Evolutionary conservation across 2,797 vertebrate genomes (phyloP).

Genomic region (Poecilia velifera): DNA sequence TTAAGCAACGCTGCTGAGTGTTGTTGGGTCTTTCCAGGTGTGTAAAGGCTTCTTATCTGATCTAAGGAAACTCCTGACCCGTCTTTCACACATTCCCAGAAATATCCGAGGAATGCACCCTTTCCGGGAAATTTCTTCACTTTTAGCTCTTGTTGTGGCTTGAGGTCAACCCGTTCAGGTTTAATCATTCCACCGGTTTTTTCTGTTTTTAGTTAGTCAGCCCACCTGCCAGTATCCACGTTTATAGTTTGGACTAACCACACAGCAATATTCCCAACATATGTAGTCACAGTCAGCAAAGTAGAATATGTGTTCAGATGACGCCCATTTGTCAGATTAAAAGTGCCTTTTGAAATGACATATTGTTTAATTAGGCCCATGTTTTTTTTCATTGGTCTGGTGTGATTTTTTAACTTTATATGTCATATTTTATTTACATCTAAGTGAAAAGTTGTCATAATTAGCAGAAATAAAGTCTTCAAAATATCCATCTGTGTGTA

Average conservation of each 20-base stretch:
- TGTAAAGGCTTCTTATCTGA: neutral
- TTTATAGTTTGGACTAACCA: neutral
- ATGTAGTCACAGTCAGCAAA: neutral
- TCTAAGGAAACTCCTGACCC: neutral
- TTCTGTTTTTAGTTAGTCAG: neutral
- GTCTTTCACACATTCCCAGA: constrained; percentile 18
- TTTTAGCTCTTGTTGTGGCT: constrained; percentile 7
- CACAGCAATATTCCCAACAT: neutral
- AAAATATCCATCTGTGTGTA: too few species aligned
- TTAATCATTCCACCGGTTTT: constrained; percentile 49
- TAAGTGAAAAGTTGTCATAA: too few species aligned
- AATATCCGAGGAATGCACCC: constrained; percentile 47
- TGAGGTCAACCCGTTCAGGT: neutral
- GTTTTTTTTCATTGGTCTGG: too few species aligned
- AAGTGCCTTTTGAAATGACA: too few species aligned
- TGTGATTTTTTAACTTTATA: too few species aligned
- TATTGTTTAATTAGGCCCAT: too few species aligned
- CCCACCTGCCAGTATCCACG: neutral
- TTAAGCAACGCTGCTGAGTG: constrained; percentile 7
- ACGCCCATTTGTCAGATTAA: too few species aligned
- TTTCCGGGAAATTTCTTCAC: constrained; percentile 5
- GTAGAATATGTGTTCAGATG: neutral
- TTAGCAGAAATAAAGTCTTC: too few species aligned
- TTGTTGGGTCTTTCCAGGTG: neutral
- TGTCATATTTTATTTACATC: too few species aligned